A percentile compares a stretch with the other conserved stretches of the same genome.
Conservation (phyloP, 2,888 invertebrate genomes). For the Epinotia brunnichana region DNA sequence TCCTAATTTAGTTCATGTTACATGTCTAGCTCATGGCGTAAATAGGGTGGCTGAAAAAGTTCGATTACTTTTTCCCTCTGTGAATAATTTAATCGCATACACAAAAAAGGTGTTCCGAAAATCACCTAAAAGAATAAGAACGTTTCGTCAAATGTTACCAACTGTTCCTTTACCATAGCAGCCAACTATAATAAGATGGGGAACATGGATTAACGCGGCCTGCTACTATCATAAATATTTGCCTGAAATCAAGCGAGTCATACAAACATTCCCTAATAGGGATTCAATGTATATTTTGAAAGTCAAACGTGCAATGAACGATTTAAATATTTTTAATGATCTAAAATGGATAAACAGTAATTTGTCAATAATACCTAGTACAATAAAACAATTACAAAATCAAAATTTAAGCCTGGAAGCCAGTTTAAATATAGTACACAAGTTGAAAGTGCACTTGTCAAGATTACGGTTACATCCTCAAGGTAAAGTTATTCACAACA, state of each 20-base stretch:
- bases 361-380: slow-evolving; percentile 10
- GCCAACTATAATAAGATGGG: slow-evolving; percentile 24
- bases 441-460: slow-evolving; percentile 13
- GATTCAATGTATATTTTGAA: slow-evolving; percentile 30
- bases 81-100: neutral
- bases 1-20: slow-evolving; percentile 28
- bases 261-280: neutral
- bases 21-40: slow-evolving; percentile 14
- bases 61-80: slow-evolving; percentile 15
- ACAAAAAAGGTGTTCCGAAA: too few relatives aligned
- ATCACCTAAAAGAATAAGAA: too few relatives aligned
- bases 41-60: slow-evolving; percentile 31
- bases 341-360: slow-evolving; percentile 11
- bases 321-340: slow-evolving; percentile 13
- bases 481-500: slow-evolving; percentile 25
- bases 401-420: slow-evolving; percentile 18
- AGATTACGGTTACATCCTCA: slow-evolving; percentile 16
- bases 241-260: slow-evolving; percentile 13
- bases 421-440: slow-evolving; percentile 16
- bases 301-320: slow-evolving; percentile 26
- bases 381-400: neutral
- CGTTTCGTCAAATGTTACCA: too few relatives aligned
- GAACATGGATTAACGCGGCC: slow-evolving; percentile 11
- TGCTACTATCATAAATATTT: slow-evolving; percentile 24
- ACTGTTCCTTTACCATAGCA: slow-evolving; percentile 19